Conservation (phyloP, 2,113 vertebrate genomes). For the Lamprologus callipterus region DNA sequence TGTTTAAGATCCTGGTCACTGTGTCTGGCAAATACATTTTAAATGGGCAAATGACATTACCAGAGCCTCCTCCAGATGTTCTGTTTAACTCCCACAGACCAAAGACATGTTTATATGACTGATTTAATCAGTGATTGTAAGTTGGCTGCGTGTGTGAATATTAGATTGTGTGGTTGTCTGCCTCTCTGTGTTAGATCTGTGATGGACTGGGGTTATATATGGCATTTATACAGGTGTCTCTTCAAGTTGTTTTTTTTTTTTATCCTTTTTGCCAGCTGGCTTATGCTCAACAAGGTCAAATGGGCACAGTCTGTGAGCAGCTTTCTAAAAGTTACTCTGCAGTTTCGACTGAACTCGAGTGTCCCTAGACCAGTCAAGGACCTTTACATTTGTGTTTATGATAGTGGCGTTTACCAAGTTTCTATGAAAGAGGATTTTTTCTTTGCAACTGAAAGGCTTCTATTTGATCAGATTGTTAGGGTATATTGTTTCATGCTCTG, state of each 20-base stretch:
- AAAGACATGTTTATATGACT: not conserved
- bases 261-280: not conserved
- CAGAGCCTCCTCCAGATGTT: not conserved
- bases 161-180: not conserved
- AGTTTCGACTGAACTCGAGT: not conserved
- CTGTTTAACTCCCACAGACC: not conserved
- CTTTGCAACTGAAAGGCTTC: not conserved
- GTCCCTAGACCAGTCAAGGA: not conserved
- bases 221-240: not conserved
- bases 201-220: not conserved
- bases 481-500: not conserved
- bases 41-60: not conserved
- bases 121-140: not conserved
- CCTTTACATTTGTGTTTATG: not conserved
- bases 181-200: not conserved
- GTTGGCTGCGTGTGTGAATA: not conserved
- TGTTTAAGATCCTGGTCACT: not conserved
- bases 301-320: not conserved
- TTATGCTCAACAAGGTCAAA: not conserved
- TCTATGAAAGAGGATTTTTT: not conserved
- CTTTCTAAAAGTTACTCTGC: not conserved
- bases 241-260: not conserved
- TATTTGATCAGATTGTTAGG: not conserved
- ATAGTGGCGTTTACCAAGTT: not conserved
- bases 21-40: not conserved